phyloP scores from a whole-genome alignment of 2,797 vertebrate species.

The Cirrhinus mrigala region DNA sequence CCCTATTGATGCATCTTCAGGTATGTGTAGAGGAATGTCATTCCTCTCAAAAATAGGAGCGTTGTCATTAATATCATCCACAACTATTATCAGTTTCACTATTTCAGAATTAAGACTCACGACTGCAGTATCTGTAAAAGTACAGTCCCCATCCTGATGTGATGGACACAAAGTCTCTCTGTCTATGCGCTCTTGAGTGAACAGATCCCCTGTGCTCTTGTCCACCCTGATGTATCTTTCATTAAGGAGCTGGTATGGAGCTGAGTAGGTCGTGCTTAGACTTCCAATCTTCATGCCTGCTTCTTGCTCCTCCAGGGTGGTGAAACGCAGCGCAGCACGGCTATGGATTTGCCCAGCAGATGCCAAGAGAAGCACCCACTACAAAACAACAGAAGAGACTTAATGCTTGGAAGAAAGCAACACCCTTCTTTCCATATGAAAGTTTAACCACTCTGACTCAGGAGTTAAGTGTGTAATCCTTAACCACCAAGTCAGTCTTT shows the following conservation, averaged over 20 bases:
- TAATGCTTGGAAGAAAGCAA: conserved; percentile 22
- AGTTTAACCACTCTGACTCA: conserved; percentile 49
- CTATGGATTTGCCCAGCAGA: conserved; percentile 70
- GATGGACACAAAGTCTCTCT: conserved; percentile 77
- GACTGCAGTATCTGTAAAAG: conserved; percentile 72
- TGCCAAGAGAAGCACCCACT: conserved; percentile 75
- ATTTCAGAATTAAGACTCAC: conserved; percentile 73
- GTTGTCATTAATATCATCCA: conserved; percentile 85
- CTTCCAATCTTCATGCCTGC: conserved; percentile 73
- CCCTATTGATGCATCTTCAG: conserved; percentile 75
- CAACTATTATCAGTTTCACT: conserved; percentile 74
- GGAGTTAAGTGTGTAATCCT: conserved; percentile 20
- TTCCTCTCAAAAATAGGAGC: conserved; percentile 76
- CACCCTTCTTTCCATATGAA: conserved; percentile 52
- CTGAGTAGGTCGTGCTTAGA: conserved; percentile 67
- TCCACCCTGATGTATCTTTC: conserved; percentile 74
- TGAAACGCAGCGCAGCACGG: conserved; percentile 65
- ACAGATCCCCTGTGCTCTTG: conserved; percentile 73
- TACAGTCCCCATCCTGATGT: conserved; percentile 71
- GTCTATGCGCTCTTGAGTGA: conserved; percentile 76
- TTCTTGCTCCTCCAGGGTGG: conserved; percentile 73
- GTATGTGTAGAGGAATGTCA: conserved; percentile 72
- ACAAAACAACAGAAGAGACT: conserved; percentile 57
- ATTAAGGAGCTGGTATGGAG: conserved; percentile 76
- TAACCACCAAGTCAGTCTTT: conserved; percentile 11